Base-by-base conservation (phyloP, 2,113 vertebrate genomes). In the Tinamus guttatus region DNA sequence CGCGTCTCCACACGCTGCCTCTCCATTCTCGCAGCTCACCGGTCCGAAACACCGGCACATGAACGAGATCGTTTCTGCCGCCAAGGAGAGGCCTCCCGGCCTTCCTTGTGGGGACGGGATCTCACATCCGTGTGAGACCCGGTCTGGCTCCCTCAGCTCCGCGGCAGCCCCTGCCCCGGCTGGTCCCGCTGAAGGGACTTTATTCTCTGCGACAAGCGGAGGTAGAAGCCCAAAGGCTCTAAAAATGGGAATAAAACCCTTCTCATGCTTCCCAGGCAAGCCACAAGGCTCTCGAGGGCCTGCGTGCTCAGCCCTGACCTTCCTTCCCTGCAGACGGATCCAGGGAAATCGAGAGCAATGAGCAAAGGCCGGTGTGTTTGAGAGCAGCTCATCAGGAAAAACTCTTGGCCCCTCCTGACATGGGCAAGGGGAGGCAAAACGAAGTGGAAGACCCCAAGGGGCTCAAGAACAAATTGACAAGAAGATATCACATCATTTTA, bases 371-470 rank as follows among this genome's bases (percentile, higher is more conserved):
- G 17, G 56, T 30, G 54, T 49, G 54, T 14, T 63, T 30, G 34
- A 28, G 38, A 40, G 28, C 47, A 17, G 47, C n/a, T 90, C 0
- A 1, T 19, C 21, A 6, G 1, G 22, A 40, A 74, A 43, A 54
- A 21, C 67, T 40, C 34, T 20, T 30, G 34, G 24, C 62, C 36
- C 36, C 36, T 64, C 38, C 11, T 62, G n/a, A 41, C 11, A 4
- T 9, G 32, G 40, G 16, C 40, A 47, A 79, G 47, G 27, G 20
- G 36, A 68, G 13, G 60, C 22, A 20, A 62, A 74, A 40, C 1
- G 1, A 45, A 60, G 30, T 0, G 0, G 34, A 22, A 8, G 27
- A 52, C 22, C 32, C 43, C 5, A 0, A 32, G 18, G 30, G 9
- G 34, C 54, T 51, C 0, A 0, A 30, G 24, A 41, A 36, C 40